Evolutionary conservation across 1,140 invertebrate species (phyloP).

Genomic region (Drosophila mauritiana): DNA sequence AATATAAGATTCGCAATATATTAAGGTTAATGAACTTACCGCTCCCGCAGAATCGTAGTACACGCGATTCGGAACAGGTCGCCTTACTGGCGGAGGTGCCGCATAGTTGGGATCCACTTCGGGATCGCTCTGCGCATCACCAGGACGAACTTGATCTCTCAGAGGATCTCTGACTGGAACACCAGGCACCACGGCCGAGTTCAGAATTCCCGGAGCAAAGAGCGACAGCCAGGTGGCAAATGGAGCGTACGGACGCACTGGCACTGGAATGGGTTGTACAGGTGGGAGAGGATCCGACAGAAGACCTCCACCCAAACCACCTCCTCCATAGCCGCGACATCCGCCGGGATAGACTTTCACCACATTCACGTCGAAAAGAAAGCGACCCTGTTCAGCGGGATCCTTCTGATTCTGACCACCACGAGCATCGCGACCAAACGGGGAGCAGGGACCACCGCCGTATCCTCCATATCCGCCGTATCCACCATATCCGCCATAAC

Average conservation of each 20-base stretch:
- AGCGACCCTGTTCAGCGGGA: constrained; percentile 71
- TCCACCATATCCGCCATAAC: constrained; percentile 39
- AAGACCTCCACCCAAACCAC: constrained; percentile 48
- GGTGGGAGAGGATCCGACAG: constrained; percentile 66
- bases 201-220: constrained; percentile 75
- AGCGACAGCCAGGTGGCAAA: constrained; percentile 71
- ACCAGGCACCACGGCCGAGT: constrained; percentile 59
- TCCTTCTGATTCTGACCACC: constrained; percentile 45
- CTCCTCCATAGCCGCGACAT: constrained; percentile 59
- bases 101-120: constrained; percentile 74
- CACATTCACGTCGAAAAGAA: constrained; percentile 78
- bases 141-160: constrained; percentile 46
- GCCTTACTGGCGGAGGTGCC: constrained; percentile 49
- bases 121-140: constrained; percentile 69
- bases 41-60: constrained; percentile 78
- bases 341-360: constrained; percentile 69
- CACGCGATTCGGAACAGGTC: constrained; percentile 74
- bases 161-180: constrained; percentile 34
- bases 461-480: constrained; percentile 41
- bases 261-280: constrained; percentile 43
- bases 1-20: too few relatives aligned
- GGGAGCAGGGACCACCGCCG: constrained; percentile 52
- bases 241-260: constrained; percentile 67
- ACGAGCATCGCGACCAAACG: constrained; percentile 69
- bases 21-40: constrained; percentile 47